Conservation (phyloP, 2,797 vertebrate genomes). For the Liasis olivaceus region DNA sequence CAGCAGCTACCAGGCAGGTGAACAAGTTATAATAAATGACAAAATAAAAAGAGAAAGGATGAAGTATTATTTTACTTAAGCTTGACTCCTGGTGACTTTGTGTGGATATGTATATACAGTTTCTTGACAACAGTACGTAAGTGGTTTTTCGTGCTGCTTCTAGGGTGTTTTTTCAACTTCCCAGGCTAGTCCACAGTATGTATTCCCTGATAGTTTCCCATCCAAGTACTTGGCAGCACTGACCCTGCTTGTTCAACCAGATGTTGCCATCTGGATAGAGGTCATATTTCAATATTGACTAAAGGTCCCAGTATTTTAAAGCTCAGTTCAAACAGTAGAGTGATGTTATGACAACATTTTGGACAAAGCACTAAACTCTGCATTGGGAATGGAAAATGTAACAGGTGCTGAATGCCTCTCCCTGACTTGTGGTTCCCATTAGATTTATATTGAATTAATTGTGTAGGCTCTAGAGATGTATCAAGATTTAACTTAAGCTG, state of each 20-base stretch:
- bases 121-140: background rate
- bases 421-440: background rate
- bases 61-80: background rate
- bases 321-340: background rate
- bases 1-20: background rate
- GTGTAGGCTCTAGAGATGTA: background rate
- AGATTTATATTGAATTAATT: background rate
- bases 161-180: background rate
- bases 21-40: background rate
- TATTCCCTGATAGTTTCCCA: background rate
- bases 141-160: background rate
- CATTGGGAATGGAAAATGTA: background rate
- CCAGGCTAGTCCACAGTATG: background rate
- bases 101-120: background rate
- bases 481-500: background rate
- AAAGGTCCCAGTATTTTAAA: background rate
- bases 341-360: background rate
- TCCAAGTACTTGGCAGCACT: background rate
- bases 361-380: background rate
- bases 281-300: background rate
- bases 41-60: background rate
- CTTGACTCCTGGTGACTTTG: background rate
- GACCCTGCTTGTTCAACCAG: background rate
- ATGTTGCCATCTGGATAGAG: background rate
- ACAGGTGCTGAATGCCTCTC: background rate